A percentile compares a stretch with the other conserved stretches of the same genome.
Conservation (phyloP, 2,797 vertebrate species). For the Myoxocephalus aenaeus region DNA sequence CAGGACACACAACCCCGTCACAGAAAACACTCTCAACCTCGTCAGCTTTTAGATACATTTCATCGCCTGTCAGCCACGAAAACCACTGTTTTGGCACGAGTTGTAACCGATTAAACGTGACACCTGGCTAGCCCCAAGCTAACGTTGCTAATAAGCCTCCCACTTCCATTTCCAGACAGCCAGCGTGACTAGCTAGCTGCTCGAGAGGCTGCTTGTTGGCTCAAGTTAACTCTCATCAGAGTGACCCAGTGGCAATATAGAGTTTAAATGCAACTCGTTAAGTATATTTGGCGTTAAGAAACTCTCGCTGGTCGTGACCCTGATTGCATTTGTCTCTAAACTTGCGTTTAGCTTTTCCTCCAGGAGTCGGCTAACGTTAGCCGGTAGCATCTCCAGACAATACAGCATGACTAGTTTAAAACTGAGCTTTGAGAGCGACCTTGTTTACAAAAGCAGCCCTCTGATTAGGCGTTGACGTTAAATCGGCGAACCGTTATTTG, state of each 20-base stretch:
- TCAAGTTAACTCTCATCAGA: neutral
- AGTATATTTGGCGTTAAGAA: neutral
- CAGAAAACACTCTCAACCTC: neutral
- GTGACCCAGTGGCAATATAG: fast-evolving
- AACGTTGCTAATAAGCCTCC: conserved; percentile 51
- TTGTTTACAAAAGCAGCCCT: fast-evolving
- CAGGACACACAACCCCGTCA: neutral
- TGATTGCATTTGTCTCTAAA: neutral
- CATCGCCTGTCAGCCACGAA: neutral
- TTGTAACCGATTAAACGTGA: conserved; percentile 17
- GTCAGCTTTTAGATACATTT: neutral
- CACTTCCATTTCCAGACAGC: conserved; percentile 55
- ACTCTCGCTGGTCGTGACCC: neutral
- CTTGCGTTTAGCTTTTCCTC: conserved; percentile 45
- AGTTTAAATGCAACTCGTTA: fast-evolving
- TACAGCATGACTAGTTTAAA: conserved; percentile 14
- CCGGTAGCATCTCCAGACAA: conserved; percentile 19
- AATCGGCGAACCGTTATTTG: fast-evolving
- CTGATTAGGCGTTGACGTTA: too few relatives aligned
- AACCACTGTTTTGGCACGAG: neutral
- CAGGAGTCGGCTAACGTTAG: conserved; percentile 57
- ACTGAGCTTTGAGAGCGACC: fast-evolving
- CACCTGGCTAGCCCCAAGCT: conserved; percentile 43
- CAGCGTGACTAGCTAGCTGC: conserved; percentile 26
- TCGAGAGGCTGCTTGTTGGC: conserved; percentile 10